Conservation (phyloP, 2,797 vertebrate species). For the Ficedula albicollis region DNA sequence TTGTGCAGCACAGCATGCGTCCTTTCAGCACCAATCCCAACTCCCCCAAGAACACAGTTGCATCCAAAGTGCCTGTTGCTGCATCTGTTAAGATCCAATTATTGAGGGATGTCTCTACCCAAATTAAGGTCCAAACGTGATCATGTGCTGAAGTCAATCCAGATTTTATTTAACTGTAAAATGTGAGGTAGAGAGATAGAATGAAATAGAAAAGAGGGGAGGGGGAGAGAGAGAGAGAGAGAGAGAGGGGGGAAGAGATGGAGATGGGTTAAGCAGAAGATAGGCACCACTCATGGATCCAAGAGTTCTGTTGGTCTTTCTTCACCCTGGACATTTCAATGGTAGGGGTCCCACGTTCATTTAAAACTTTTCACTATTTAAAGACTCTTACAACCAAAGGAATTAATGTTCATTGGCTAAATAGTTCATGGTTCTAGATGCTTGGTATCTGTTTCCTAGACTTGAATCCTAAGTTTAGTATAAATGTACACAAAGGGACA, state of each 20-base stretch:
- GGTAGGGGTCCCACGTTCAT: rapidly evolving
- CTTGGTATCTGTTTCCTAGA: background rate
- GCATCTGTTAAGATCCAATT: background rate
- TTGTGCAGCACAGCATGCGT: background rate
- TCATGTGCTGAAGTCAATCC: background rate
- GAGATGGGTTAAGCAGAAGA: background rate
- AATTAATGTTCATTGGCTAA: background rate
- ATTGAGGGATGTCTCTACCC: background rate
- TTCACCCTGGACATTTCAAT: rapidly evolving
- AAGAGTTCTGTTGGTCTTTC: background rate
- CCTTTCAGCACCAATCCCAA: background rate
- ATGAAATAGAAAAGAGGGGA: background rate
- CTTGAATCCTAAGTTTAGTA: background rate
- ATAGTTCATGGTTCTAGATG: background rate
- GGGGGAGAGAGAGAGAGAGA: too few species aligned
- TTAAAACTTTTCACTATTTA: background rate
- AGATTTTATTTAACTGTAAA: background rate
- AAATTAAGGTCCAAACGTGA: background rate
- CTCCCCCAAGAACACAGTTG: background rate
- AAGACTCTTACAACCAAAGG: background rate
- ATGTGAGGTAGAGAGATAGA: background rate
- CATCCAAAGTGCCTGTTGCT: background rate
- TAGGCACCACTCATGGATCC: background rate
- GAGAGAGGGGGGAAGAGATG: background rate
- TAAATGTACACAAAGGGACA: rapidly evolving